Evolutionary conservation across 2,888 invertebrate species (phyloP).

Genomic region (Sericinus montela): DNA sequence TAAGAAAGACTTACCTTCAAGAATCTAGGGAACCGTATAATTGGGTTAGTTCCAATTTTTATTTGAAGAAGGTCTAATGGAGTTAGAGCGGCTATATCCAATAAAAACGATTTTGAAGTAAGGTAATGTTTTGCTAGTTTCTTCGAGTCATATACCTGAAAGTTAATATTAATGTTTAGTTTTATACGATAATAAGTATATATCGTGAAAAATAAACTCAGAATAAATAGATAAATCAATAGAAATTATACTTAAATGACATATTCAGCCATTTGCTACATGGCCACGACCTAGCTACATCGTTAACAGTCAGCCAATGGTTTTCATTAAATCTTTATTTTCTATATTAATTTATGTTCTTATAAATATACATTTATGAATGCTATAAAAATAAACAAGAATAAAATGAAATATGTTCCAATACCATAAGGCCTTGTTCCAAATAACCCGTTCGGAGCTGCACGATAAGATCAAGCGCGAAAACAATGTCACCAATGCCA

Average conservation of each 20-base stretch:
- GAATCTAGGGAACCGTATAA: conserved; percentile 93
- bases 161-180: conserved; percentile 1
- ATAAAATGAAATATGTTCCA: background rate
- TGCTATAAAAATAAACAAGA: too few relatives aligned
- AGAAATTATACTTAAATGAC: too few relatives aligned
- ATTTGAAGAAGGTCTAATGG: conserved; percentile 94
- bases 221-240: too few relatives aligned
- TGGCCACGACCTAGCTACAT: too few relatives aligned
- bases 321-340: too few relatives aligned
- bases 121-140: conserved; percentile 95
- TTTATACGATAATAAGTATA: too few relatives aligned
- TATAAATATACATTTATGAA: too few relatives aligned
- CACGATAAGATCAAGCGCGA: conserved; percentile 92
- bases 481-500: conserved; percentile 91
- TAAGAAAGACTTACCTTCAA: conserved; percentile 81
- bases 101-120: conserved; percentile 88
- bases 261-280: too few relatives aligned
- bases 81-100: conserved; percentile 89
- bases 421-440: conserved; percentile 95
- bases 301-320: too few relatives aligned
- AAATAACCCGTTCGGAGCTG: conserved; percentile 97
- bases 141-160: conserved; percentile 90
- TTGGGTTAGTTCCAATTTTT: conserved; percentile 89
- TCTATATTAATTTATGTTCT: too few relatives aligned
- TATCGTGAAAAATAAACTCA: too few relatives aligned